phyloP scores from a whole-genome alignment of 2,888 invertebrate species.

The Meloe dianella region DNA sequence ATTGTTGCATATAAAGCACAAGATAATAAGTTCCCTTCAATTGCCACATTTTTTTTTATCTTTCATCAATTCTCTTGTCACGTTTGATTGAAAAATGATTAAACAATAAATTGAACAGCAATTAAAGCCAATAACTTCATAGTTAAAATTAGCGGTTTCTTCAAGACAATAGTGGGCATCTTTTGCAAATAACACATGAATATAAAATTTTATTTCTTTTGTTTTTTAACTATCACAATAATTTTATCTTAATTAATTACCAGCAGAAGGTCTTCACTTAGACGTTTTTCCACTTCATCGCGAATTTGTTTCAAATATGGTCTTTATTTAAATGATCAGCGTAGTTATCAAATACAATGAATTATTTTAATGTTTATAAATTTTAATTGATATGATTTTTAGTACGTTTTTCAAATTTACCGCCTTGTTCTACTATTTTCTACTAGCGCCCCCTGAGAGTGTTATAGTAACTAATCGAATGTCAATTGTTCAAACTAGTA shows the following conservation, averaged over 20 bases:
- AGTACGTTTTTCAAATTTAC: too few relatives aligned
- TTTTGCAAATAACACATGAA: slow-evolving; percentile 88
- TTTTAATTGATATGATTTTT: too few relatives aligned
- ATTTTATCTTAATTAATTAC: slow-evolving; percentile 64
- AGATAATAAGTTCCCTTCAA: slow-evolving; percentile 97
- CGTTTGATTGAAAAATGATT: too few relatives aligned
- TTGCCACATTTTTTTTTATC: slow-evolving; percentile 78
- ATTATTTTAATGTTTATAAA: too few relatives aligned
- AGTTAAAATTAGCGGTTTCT: slow-evolving; percentile 76
- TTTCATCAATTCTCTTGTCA: slow-evolving; percentile 67
- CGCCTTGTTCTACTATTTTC: too few relatives aligned
- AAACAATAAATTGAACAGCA: too few relatives aligned
- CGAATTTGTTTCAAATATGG: slow-evolving; percentile 83
- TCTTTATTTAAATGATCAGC: slow-evolving; percentile 86
- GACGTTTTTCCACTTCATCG: slow-evolving; percentile 66
- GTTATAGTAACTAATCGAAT: too few relatives aligned
- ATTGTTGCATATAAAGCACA: slow-evolving; percentile 80
- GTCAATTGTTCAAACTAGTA: too few relatives aligned
- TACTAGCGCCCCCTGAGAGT: too few relatives aligned
- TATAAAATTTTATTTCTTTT: too few relatives aligned
- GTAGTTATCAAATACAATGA: slow-evolving; percentile 95
- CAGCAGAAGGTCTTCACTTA: slow-evolving; percentile 79
- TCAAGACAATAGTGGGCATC: slow-evolving; percentile 88
- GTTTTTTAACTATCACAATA: too few relatives aligned
- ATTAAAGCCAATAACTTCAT: slow-evolving; percentile 90